phyloP scores from a whole-genome alignment of 2,113 vertebrate genomes.

The Eulacestoma nigropectus region DNA sequence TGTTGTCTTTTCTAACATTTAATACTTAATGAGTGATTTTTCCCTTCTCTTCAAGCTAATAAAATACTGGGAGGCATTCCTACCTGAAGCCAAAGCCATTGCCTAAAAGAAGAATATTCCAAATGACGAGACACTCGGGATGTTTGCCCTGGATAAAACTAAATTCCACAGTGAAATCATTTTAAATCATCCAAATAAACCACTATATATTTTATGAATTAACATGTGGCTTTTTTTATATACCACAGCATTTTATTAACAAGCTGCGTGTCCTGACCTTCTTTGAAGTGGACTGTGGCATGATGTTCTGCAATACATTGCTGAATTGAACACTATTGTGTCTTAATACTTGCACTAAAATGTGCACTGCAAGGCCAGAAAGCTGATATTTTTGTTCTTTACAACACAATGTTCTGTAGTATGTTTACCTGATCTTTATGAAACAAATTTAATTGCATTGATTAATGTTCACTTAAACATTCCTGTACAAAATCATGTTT shows the following conservation, averaged over 20 bases:
- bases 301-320: constrained; percentile 79
- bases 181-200: constrained; percentile 82
- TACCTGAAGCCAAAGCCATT: constrained; percentile 99
- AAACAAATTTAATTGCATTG: constrained; percentile 71
- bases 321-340: constrained; percentile 80
- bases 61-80: constrained; percentile 98
- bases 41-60: constrained; percentile 81
- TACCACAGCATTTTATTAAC: constrained; percentile 77
- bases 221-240: constrained; percentile 78
- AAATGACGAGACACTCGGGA: constrained; percentile 60
- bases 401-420: constrained; percentile 70
- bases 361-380: constrained; percentile 76
- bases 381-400: constrained; percentile 74
- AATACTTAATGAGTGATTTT: background rate
- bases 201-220: constrained; percentile 83
- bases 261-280: constrained; percentile 74
- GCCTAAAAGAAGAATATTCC: constrained; percentile 76
- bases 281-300: constrained; percentile 79
- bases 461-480: constrained; percentile 83
- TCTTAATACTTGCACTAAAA: constrained; percentile 77
- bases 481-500: constrained; percentile 84
- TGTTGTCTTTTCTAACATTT: background rate
- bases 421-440: constrained; percentile 71
- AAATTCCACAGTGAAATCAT: constrained; percentile 75
- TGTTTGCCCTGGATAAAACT: constrained; percentile 67